Conservation (phyloP, 2,888 invertebrate species). For the Xestia c-nigrum region DNA sequence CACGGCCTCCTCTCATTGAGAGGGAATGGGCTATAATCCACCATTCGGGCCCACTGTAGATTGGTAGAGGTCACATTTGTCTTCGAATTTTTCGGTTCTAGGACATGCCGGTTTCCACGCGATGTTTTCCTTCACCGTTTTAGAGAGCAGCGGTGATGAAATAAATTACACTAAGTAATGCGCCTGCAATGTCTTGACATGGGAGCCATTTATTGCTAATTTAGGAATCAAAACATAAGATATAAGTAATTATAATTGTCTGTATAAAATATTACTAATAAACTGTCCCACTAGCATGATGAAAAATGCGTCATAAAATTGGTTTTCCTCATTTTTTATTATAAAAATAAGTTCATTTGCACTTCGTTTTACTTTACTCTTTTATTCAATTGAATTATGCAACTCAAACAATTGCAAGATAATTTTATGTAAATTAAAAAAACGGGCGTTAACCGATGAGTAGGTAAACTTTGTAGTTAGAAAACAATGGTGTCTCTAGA, state of each 20-base stretch:
- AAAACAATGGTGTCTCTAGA: background rate
- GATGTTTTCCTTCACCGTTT: too few relatives aligned
- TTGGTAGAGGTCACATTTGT: too few relatives aligned
- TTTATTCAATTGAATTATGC: slow-evolving; percentile 13
- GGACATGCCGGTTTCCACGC: too few relatives aligned
- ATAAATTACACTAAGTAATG: too few relatives aligned
- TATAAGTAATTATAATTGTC: background rate
- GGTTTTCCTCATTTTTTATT: slow-evolving; percentile 41
- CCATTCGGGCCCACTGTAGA: too few relatives aligned
- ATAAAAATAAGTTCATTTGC: slow-evolving; percentile 24
- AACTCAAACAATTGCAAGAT: background rate
- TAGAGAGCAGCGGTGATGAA: too few relatives aligned
- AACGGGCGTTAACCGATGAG: background rate
- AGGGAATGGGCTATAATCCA: too few relatives aligned
- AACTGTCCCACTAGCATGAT: background rate
- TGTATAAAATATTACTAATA: slow-evolving; percentile 7
- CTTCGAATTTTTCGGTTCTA: too few relatives aligned
- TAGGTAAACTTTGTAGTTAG: background rate
- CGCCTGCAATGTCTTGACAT: background rate
- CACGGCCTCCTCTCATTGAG: too few relatives aligned
- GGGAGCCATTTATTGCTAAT: background rate
- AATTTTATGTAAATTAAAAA: background rate
- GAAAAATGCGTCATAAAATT: slow-evolving; percentile 18
- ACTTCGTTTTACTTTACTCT: slow-evolving; percentile 16
- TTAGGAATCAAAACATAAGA: background rate